phyloP scores from a whole-genome alignment of 2,113 vertebrate genomes.

The Prinia subflava region DNA sequence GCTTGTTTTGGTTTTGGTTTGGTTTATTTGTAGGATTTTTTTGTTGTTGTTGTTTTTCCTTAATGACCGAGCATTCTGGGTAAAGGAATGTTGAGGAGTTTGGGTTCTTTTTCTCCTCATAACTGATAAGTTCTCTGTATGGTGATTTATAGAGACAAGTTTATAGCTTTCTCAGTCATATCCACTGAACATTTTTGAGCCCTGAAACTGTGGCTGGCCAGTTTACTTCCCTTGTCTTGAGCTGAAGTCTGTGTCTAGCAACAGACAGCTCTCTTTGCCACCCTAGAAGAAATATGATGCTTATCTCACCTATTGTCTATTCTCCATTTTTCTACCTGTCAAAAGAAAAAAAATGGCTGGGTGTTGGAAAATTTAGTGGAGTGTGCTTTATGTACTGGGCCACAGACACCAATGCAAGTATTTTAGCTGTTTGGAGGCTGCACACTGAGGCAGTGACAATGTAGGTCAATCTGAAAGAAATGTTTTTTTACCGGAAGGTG shows the following conservation, averaged over 20 bases:
- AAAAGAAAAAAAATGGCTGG: background rate
- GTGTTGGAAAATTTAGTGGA: background rate
- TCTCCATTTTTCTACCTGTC: background rate
- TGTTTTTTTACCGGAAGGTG: background rate
- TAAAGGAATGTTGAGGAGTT: background rate
- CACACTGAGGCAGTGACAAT: background rate
- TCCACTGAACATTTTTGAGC: background rate
- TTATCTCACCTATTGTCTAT: background rate
- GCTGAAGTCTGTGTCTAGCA: background rate
- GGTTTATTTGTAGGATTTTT: background rate
- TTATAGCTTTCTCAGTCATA: background rate
- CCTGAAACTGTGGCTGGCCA: background rate
- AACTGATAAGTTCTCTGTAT: background rate
- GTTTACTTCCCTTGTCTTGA: background rate
- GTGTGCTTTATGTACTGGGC: background rate
- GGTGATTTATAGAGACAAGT: background rate
- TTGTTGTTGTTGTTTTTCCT: background rate
- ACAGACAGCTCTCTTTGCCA: background rate
- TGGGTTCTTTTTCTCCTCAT: rapidly evolving
- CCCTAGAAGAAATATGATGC: rapidly evolving
- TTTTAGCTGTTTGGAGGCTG: background rate
- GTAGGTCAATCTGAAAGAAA: background rate
- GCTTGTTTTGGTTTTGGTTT: background rate
- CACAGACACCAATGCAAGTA: background rate
- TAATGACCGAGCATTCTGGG: background rate